Percentiles rank a stretch among this genome's conserved stretches.
Conservation (phyloP, 2,113 vertebrate species). For the Poeciliopsis retropinna region DNA sequence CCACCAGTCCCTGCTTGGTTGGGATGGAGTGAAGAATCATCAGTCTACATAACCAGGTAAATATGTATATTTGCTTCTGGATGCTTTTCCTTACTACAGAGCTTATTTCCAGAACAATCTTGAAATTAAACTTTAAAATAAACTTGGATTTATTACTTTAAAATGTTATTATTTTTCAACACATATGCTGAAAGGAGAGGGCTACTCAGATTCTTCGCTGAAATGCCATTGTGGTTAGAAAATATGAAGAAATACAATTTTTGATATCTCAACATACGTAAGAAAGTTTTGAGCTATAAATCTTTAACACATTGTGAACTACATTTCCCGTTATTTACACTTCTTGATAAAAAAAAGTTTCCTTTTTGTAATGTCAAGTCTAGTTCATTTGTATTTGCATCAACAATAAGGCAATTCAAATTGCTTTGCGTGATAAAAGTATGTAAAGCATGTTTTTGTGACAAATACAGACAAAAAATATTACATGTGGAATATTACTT, state of each 20-base stretch:
- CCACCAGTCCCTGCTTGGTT: constrained; percentile 17
- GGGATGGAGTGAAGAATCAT: constrained; percentile 55
- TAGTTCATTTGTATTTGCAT: no score
- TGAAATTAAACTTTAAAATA: background rate
- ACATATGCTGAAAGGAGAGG: no score
- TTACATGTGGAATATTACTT: background rate
- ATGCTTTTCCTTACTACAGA: background rate
- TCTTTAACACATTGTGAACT: background rate
- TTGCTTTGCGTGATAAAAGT: no score
- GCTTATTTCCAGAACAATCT: background rate
- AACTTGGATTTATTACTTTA: no score
- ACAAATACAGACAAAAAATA: no score
- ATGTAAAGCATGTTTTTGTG: no score
- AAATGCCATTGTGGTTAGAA: background rate
- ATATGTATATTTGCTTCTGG: background rate
- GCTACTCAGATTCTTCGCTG: background rate
- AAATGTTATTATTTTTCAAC: no score
- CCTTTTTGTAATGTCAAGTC: background rate
- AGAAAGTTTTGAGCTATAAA: background rate
- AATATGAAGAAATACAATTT: no score
- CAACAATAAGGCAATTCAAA: no score
- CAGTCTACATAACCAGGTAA: constrained; percentile 54
- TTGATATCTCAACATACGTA: no score
- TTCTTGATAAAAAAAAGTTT: background rate
- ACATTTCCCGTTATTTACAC: background rate